phyloP scores from a whole-genome alignment of 1,140 invertebrate genomes.

The Seison nebaliae region DNA sequence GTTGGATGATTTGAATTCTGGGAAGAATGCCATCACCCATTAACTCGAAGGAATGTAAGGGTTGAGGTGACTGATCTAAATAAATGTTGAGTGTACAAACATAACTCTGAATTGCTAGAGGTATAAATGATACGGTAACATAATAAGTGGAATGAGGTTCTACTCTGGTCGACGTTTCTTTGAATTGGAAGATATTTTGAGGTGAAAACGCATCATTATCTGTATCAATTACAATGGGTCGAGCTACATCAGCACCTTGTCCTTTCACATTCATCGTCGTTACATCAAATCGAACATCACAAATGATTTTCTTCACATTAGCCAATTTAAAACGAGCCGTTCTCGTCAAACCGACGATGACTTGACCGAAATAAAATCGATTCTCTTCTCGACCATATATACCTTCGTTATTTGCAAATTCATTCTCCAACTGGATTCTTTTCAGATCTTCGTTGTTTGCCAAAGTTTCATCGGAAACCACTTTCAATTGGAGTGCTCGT shows the following conservation, averaged over 20 bases:
- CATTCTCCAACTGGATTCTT: neutral
- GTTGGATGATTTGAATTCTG: constrained; percentile 21
- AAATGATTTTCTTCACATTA: constrained; percentile 22
- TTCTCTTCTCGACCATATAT: constrained; percentile 27
- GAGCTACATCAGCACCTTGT: neutral
- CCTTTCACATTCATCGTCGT: neutral
- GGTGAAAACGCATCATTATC: neutral
- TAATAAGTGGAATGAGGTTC: constrained; percentile 23
- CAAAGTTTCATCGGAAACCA: too few relatives aligned
- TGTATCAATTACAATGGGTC: too few relatives aligned
- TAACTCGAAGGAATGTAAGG: constrained; percentile 21
- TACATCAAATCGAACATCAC: neutral
- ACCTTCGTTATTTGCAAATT: constrained; percentile 16
- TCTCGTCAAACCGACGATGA: constrained; percentile 24
- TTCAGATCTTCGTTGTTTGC: neutral
- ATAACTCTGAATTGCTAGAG: constrained; percentile 26
- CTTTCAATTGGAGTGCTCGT: neutral
- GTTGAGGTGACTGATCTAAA: constrained; percentile 21
- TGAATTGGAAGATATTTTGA: neutral
- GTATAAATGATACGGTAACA: constrained; percentile 24
- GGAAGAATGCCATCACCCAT: constrained; percentile 27
- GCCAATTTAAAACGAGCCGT: constrained; percentile 27
- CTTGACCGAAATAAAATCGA: constrained; percentile 27
- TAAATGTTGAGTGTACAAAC: constrained; percentile 20
- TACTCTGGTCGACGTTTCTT: constrained; percentile 15